Evolutionary conservation across 2,113 vertebrate species (phyloP).

Genomic region (Bos indicus): DNA sequence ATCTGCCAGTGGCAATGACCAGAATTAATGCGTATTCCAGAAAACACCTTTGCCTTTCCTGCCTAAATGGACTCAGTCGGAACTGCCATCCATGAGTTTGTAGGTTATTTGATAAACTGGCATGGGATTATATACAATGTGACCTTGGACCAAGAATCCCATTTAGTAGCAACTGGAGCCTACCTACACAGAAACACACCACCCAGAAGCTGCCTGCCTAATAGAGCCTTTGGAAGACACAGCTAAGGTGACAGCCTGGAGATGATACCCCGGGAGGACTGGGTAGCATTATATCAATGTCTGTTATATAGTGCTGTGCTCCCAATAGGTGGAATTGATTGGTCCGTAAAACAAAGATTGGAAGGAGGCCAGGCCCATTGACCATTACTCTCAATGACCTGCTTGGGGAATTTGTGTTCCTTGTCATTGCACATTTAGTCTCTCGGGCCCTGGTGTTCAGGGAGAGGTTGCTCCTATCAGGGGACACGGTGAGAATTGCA

Average conservation of each 20-base stretch:
- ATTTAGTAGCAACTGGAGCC: not conserved
- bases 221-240: not conserved
- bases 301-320: not conserved
- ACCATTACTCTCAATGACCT: not conserved
- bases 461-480: not conserved
- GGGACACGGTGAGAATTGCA: not conserved
- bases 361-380: not conserved
- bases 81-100: not conserved
- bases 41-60: not conserved
- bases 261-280: not conserved
- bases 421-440: not conserved
- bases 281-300: not conserved
- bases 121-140: too few relatives aligned
- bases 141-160: not conserved
- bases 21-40: not conserved
- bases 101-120: not conserved
- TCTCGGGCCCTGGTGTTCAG: not conserved
- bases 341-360: not conserved
- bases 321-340: not conserved
- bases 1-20: not conserved
- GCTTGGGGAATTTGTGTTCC: not conserved
- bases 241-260: not conserved
- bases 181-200: not conserved
- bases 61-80: not conserved
- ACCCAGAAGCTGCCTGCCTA: not conserved